These are phyloP conservation scores for Oscheius myriophilus DNA, from an alignment of 2,888 invertebrate species.

Conservation along the genomic window DNA sequence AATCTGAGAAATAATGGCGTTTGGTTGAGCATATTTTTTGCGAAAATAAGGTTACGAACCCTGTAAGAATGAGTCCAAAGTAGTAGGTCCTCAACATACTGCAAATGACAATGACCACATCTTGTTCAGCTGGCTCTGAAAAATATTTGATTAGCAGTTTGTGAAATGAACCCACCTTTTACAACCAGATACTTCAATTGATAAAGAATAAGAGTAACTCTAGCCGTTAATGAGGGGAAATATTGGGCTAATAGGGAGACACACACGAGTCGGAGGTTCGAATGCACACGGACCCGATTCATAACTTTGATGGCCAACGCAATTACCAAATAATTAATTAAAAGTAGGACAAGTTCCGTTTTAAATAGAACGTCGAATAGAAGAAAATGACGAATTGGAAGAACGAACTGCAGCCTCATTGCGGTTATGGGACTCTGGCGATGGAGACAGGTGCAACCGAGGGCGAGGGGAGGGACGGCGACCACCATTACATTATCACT, in stretches of 20 bases:
- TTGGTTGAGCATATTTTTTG: neutral
- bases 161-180: neutral
- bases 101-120: slow-evolving; percentile 6
- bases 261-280: slow-evolving; percentile 9
- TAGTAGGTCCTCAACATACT: slow-evolving; percentile 19
- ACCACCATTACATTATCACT: no score
- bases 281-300: slow-evolving; percentile 13
- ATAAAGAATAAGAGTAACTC: slow-evolving; percentile 7
- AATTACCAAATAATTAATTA: slow-evolving; percentile 12
- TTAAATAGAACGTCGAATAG: slow-evolving; percentile 16
- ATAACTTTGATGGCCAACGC: slow-evolving; percentile 1
- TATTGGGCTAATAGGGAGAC: slow-evolving; percentile 12
- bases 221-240: neutral
- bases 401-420: slow-evolving; percentile 8
- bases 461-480: neutral
- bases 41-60: neutral
- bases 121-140: slow-evolving; percentile 8
- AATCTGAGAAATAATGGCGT: no score
- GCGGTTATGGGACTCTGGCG: neutral
- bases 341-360: slow-evolving; percentile 11
- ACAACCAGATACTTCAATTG: neutral
- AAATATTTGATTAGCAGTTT: neutral
- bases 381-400: neutral
- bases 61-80: slow-evolving; percentile 13
- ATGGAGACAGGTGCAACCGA: neutral